phyloP scores from a whole-genome alignment of 92 coral and sea anemone species.

The Plumapathes pennacea region DNA sequence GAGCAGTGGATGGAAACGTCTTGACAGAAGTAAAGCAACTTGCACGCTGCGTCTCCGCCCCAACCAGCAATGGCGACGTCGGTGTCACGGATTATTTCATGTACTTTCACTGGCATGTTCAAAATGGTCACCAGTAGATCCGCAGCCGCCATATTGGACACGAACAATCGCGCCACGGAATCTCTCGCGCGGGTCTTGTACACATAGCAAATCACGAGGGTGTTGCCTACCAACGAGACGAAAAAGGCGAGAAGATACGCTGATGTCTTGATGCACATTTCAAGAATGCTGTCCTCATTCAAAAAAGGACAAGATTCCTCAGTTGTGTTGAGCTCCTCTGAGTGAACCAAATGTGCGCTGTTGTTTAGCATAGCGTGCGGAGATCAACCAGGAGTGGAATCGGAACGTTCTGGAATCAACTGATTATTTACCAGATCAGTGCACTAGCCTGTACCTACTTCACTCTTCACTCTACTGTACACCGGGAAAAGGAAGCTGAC shows the following conservation, averaged over 20 bases:
- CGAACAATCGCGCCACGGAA: constrained; percentile 43
- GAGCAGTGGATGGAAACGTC: constrained; percentile 69
- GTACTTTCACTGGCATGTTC: constrained; percentile 55
- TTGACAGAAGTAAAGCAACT: constrained; percentile 41
- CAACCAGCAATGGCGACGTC: constrained; percentile 24
- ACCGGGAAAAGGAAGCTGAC: too few species aligned
- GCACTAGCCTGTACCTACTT: too few species aligned
- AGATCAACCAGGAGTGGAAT: too few species aligned
- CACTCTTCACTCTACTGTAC: too few species aligned
- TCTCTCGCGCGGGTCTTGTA: constrained; percentile 31
- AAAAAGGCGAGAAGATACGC: constrained; percentile 25
- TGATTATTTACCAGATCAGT: too few species aligned
- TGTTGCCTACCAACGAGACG: constrained; percentile 41
- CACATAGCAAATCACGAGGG: constrained; percentile 38
- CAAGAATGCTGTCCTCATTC: not conserved
- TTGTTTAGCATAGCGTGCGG: too few species aligned
- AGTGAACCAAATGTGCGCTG: too few species aligned
- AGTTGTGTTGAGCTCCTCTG: too few species aligned
- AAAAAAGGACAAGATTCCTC: constrained; percentile 7
- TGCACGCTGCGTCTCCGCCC: constrained; percentile 33
- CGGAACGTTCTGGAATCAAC: too few species aligned
- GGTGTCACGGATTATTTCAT: constrained; percentile 32
- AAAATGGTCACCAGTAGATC: constrained; percentile 48
- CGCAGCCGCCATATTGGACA: constrained; percentile 65
- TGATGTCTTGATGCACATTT: constrained; percentile 24